A percentile compares a stretch with the other conserved stretches of the same genome.
Conservation (phyloP, 2,888 invertebrate species). For the Limnephilus lunatus region DNA sequence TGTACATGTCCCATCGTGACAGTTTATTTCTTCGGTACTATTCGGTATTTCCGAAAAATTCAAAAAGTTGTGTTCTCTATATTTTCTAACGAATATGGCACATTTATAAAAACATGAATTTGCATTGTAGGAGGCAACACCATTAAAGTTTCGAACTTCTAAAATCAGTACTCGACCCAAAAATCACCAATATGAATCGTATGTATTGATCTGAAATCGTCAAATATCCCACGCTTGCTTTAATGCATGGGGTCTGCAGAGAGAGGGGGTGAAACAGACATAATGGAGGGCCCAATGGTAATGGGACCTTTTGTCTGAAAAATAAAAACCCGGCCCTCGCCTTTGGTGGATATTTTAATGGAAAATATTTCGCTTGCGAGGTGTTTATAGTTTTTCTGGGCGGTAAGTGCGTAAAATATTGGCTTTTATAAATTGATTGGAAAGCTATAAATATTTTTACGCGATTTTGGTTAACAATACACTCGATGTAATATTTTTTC, state of each 20-base stretch:
- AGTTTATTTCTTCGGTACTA: no score
- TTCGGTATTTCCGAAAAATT: no score
- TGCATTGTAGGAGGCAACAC: no score
- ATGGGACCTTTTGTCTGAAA: slow-evolving; percentile 28
- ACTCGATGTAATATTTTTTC: not conserved
- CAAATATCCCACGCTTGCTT: not conserved
- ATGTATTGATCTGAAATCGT: not conserved
- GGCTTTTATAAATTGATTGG: not conserved
- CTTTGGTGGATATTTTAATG: slow-evolving; percentile 3
- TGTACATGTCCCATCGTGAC: no score
- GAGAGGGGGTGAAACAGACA: not conserved
- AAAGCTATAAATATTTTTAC: slow-evolving; percentile 15
- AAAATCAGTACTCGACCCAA: not conserved
- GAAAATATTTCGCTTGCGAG: slow-evolving; percentile 14
- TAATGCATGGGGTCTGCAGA: not conserved
- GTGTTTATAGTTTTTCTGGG: slow-evolving; percentile 7
- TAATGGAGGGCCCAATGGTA: not conserved
- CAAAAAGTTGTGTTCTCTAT: no score
- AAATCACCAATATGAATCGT: not conserved
- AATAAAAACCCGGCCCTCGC: not conserved
- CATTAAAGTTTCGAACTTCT: not conserved
- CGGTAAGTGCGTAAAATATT: not conserved
- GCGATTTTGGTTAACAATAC: not conserved
- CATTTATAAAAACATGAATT: no score
- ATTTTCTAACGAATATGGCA: no score